These are phyloP conservation scores for Pogonocichla stellata DNA, from an alignment of 2,113 vertebrate species.

Conservation along the genomic window DNA sequence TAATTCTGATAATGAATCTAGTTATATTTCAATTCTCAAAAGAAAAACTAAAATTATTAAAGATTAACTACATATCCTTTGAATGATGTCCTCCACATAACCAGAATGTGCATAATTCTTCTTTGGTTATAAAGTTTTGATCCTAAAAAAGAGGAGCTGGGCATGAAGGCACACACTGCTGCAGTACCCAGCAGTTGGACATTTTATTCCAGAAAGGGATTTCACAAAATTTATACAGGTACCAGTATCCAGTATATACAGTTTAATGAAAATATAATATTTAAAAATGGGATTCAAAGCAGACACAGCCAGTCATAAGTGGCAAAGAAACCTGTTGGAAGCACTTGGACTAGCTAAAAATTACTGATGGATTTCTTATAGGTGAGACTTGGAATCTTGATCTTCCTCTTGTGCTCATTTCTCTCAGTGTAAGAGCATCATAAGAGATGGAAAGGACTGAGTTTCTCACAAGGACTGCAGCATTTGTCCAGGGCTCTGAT, in stretches of 20 bases:
- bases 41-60: background rate
- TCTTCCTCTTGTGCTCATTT: background rate
- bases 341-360: background rate
- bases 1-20: background rate
- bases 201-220: background rate
- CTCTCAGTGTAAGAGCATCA: background rate
- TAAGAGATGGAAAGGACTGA: background rate
- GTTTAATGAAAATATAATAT: background rate
- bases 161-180: background rate
- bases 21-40: background rate
- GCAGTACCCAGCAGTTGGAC: background rate
- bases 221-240: background rate
- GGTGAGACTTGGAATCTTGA: background rate
- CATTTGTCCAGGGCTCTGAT: background rate
- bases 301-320: background rate
- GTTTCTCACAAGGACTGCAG: background rate
- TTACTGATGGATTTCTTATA: background rate
- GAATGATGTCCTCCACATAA: background rate
- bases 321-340: background rate
- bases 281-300: background rate
- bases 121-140: background rate
- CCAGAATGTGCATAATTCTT: background rate
- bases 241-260: background rate
- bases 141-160: background rate
- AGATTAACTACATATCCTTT: background rate